A percentile compares a stretch with the other conserved stretches of the same genome.
phyloP scores from a whole-genome alignment of 2,113 vertebrate species.

The Cyprinodon variegatus region DNA sequence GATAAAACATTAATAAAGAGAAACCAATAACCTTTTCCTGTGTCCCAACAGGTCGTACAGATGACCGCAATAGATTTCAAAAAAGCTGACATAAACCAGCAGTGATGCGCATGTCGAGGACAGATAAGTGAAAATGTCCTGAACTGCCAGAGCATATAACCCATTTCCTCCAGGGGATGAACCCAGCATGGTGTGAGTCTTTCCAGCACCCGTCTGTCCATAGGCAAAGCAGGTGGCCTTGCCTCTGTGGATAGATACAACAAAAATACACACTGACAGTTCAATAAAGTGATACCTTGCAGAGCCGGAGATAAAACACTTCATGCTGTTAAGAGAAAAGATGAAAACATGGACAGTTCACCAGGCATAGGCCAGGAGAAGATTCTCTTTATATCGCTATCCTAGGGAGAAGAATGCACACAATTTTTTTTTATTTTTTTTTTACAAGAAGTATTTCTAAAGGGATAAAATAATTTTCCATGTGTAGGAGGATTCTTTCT shows the following conservation, averaged over 20 bases:
- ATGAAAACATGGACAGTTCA: neutral
- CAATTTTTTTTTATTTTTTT: neutral
- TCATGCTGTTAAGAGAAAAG: neutral
- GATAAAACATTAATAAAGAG: neutral
- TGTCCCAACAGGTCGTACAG: slow-evolving; percentile 90
- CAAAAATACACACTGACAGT: slow-evolving; percentile 6
- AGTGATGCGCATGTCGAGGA: slow-evolving; percentile 55
- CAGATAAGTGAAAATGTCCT: slow-evolving; percentile 87
- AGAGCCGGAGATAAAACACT: neutral
- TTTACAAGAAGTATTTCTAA: neutral
- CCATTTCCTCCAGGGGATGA: slow-evolving; percentile 83
- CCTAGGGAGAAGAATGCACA: too few species aligned
- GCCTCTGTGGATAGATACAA: slow-evolving; percentile 76
- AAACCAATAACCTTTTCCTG: slow-evolving; percentile 84
- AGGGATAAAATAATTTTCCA: neutral
- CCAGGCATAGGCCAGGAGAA: neutral
- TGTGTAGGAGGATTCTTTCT: too few species aligned
- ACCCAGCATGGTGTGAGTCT: slow-evolving; percentile 94
- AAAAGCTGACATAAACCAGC: slow-evolving; percentile 89
- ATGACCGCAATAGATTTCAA: slow-evolving; percentile 94
- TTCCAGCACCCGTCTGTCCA: slow-evolving; percentile 92
- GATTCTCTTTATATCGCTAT: neutral
- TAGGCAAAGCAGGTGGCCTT: slow-evolving; percentile 93
- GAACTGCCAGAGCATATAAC: slow-evolving; percentile 87
- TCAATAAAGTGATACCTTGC: neutral